Evolutionary conservation across 2,888 invertebrate genomes (phyloP), one percentile per base, ranked within the genome.

Genomic region (Fragum fragum): DNA sequence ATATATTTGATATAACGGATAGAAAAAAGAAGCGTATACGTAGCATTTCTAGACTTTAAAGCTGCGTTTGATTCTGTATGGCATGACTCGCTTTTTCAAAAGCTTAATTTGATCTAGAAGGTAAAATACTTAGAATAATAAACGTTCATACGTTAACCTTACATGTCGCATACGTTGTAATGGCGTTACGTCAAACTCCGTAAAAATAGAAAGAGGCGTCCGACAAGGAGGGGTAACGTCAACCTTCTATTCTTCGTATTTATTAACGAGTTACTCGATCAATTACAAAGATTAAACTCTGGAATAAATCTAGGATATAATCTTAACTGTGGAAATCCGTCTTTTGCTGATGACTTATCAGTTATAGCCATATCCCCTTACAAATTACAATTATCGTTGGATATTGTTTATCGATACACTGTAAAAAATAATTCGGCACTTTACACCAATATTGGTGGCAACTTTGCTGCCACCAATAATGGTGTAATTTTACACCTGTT

Each of bases 121-220:
- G 55, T n/a, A 55, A 55, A 55, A 55, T 55, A 21, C 55, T 55
- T 18, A n/a, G 3, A 5, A 6, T 55, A 11, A 55, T 55, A 18
- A 55, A 21, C 1, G 21, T 6, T 21, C 55, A 1, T 55, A 55
- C 21, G 21, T n/a, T 6, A 23, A 55, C 21, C 21, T 55, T 18
- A 21, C 55, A 1, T 55, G 55, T 55, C 55, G 55, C 1, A 55
- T 55, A 55, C 55, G 3, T 1, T n/a, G n/a, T 23, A 55, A 55
- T 55, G 55, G 55, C 23, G 23, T 55, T n/a, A 55, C 55, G 55
- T 55, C 55, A 55, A 2, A 1, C 1, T 6, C 23, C 5, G 55
- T 55, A 11, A 55, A 55, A n/a, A 55, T 55, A 55, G 55, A 55
- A 21, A 55, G 55, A n/a, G 55, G 55, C 55, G 55, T 2, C 6